Percentiles rank a stretch among this genome's conserved stretches.
These are phyloP conservation scores for Xenus cinereus DNA, from an alignment of 2,113 vertebrate genomes.

Conservation along the genomic window DNA sequence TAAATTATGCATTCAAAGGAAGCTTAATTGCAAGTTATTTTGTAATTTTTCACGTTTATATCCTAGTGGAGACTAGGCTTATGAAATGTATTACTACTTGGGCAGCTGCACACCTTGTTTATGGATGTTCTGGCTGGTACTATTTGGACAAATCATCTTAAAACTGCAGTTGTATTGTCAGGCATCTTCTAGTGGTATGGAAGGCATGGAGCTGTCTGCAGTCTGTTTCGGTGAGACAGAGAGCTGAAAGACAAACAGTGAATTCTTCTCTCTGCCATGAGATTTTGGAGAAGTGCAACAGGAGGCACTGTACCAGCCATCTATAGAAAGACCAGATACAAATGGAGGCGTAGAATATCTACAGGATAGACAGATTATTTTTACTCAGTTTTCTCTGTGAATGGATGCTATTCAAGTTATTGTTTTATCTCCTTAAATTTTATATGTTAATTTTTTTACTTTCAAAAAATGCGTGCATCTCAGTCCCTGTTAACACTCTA, in stretches of 20 bases:
- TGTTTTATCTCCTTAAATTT: neutral
- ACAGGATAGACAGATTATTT: neutral
- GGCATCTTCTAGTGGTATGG: neutral
- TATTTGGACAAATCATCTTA: neutral
- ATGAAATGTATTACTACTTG: neutral
- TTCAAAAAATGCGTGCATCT: neutral
- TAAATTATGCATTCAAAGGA: neutral
- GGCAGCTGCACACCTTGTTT: neutral
- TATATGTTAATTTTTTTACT: neutral
- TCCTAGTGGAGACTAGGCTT: neutral
- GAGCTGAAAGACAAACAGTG: neutral
- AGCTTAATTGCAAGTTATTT: neutral
- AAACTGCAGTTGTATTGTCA: neutral
- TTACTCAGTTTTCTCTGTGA: neutral
- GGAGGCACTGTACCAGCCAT: neutral
- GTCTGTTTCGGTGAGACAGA: neutral
- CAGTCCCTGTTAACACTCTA: neutral
- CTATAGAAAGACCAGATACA: neutral
- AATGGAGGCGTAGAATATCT: neutral
- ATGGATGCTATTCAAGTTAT: neutral
- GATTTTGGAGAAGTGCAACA: neutral
- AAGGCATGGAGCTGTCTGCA: neutral
- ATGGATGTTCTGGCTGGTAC: neutral
- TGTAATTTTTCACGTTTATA: neutral
- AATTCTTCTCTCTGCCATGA: neutral